These are phyloP conservation scores for Esox niger DNA, from an alignment of 2,113 vertebrate species.

Conservation along the genomic window DNA sequence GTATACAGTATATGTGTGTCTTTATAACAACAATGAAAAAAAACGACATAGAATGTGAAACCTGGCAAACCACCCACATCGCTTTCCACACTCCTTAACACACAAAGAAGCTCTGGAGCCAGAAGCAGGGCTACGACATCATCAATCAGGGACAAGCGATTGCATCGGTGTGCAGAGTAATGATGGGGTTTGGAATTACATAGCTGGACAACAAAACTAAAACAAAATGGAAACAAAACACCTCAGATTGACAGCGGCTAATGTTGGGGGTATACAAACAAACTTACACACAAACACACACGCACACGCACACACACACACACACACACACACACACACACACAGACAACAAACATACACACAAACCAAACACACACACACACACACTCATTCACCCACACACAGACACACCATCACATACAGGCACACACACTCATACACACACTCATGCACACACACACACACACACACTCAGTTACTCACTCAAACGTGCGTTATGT, in stretches of 20 bases:
- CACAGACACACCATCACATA: no score
- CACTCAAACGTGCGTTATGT: not conserved
- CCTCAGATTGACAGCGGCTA: not conserved
- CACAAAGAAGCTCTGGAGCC: not conserved
- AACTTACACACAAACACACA: no score
- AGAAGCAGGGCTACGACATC: not conserved
- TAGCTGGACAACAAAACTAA: not conserved
- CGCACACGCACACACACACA: no score
- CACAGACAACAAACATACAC: no score
- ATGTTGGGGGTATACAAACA: not conserved
- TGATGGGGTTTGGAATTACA: conserved; percentile 10
- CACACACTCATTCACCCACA: not conserved
- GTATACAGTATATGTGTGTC: not conserved
- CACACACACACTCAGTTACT: not conserved
- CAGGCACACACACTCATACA: not conserved
- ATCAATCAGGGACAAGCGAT: conserved; percentile 12
- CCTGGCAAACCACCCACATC: not conserved
- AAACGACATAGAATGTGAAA: not conserved
- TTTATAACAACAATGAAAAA: not conserved
- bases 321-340: not conserved
- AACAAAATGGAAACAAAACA: not conserved
- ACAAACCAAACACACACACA: no score
- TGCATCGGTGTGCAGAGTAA: conserved; percentile 14
- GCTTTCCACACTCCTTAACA: not conserved
- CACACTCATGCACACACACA: not conserved